Percentiles rank a stretch among this genome's conserved stretches.
These are phyloP conservation scores for Dolomedes plantarius DNA, from an alignment of 2,888 invertebrate species.

Conservation along the genomic window DNA sequence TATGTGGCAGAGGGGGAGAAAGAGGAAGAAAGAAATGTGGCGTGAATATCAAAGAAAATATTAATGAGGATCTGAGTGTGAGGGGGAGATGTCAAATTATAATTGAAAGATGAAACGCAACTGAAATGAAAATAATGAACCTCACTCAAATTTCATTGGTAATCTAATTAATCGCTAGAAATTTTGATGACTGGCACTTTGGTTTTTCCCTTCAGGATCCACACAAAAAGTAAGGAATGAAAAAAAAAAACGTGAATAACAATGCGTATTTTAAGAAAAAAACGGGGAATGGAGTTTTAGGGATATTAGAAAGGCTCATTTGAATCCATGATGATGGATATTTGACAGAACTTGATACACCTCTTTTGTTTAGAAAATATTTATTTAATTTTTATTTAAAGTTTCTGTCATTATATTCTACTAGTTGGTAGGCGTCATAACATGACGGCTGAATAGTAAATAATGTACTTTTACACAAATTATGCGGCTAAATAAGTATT, in stretches of 20 bases:
- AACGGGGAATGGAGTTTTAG: too few relatives aligned
- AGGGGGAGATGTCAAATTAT: constrained; percentile 47
- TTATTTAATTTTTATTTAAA: too few relatives aligned
- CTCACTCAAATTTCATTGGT: constrained; percentile 33
- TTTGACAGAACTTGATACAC: too few relatives aligned
- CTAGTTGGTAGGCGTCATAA: too few relatives aligned
- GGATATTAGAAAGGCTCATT: too few relatives aligned
- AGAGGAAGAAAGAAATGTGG: neutral
- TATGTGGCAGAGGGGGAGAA: neutral
- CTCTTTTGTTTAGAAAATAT: too few relatives aligned
- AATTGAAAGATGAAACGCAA: constrained; percentile 42
- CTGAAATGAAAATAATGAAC: constrained; percentile 50
- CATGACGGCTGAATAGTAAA: too few relatives aligned
- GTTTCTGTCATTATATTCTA: too few relatives aligned
- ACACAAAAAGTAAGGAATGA: neutral
- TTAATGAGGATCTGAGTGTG: constrained; percentile 41
- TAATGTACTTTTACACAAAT: too few relatives aligned
- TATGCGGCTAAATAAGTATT: too few relatives aligned
- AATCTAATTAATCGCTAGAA: constrained; percentile 48
- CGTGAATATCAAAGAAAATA: constrained; percentile 33
- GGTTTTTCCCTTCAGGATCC: neutral
- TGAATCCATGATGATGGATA: too few relatives aligned
- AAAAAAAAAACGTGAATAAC: neutral
- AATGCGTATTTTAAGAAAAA: too few relatives aligned
- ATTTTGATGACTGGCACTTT: constrained; percentile 2